Evolutionary conservation across 2,113 vertebrate genomes (phyloP).

Genomic region (Gopherus evgoodei): DNA sequence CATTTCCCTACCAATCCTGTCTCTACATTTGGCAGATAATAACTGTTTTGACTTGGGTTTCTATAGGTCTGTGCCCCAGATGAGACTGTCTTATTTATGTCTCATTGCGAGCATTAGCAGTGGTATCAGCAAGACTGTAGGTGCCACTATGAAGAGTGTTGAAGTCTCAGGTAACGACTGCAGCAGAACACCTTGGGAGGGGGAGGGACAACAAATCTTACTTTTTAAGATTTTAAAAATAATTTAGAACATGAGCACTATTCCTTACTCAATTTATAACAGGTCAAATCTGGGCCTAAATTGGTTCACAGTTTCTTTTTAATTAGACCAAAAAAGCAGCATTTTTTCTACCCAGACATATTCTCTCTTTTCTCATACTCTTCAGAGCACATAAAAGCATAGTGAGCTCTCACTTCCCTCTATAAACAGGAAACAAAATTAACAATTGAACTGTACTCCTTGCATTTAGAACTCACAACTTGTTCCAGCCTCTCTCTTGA

Average conservation of each 20-base stretch:
- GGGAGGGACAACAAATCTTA: background rate
- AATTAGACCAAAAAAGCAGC: rapidly evolving
- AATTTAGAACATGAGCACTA: background rate
- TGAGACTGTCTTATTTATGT: rapidly evolving
- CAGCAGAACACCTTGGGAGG: rapidly evolving
- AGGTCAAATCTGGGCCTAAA: background rate
- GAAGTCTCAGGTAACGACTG: rapidly evolving
- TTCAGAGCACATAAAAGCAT: background rate
- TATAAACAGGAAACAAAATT: background rate
- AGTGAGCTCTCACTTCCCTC: background rate
- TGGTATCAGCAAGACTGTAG: rapidly evolving
- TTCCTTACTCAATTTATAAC: background rate
- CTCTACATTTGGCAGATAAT: background rate
- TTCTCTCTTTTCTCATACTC: background rate
- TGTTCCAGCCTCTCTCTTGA: background rate
- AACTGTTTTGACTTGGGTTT: background rate
- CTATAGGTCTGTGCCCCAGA: rapidly evolving
- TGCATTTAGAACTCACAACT: background rate
- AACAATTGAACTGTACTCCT: background rate
- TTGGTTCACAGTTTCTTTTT: rapidly evolving
- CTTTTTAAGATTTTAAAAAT: rapidly evolving
- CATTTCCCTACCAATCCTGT: background rate
- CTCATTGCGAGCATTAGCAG: rapidly evolving
- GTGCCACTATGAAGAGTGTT: background rate
- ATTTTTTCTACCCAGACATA: background rate